A percentile compares a stretch with the other conserved stretches of the same genome.
Conservation (phyloP, 2,888 invertebrate genomes). For the Synanthedon myopaeformis region DNA sequence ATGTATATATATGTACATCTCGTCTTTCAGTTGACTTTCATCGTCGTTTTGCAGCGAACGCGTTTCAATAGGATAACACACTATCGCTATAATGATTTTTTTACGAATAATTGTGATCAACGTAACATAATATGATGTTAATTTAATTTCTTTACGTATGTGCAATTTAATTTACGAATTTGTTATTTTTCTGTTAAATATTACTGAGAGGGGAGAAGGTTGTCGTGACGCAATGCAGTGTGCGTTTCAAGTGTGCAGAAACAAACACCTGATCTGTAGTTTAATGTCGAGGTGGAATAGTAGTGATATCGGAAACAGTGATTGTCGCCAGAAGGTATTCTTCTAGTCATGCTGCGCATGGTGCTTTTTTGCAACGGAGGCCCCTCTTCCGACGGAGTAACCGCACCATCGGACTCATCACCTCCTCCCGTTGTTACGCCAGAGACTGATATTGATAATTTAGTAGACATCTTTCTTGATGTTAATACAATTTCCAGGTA, state of each 20-base stretch:
- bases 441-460: constrained; percentile 57
- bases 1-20: constrained; percentile 68
- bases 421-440: constrained; percentile 61
- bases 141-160: constrained; percentile 13
- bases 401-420: constrained; percentile 51
- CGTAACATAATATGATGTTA: constrained; percentile 2
- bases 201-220: constrained; percentile 38
- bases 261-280: constrained; percentile 38
- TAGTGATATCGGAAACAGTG: constrained; percentile 37
- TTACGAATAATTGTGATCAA: not conserved
- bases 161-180: constrained; percentile 5
- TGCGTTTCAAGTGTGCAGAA: constrained; percentile 54
- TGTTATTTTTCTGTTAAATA: too few relatives aligned
- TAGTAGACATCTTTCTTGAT: constrained; percentile 63
- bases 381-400: constrained; percentile 43
- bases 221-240: constrained; percentile 66
- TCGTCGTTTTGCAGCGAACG: constrained; percentile 68
- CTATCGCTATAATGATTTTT: constrained; percentile 39
- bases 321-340: constrained; percentile 35
- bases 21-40: constrained; percentile 71
- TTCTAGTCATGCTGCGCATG: constrained; percentile 62
- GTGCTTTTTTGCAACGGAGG: constrained; percentile 55
- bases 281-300: constrained; percentile 41
- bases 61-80: constrained; percentile 64
- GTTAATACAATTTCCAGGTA: constrained; percentile 59